A percentile compares a stretch with the other conserved stretches of the same genome.
phyloP scores from a whole-genome alignment of 1,140 invertebrate genomes.

The Eueides isabella region DNA sequence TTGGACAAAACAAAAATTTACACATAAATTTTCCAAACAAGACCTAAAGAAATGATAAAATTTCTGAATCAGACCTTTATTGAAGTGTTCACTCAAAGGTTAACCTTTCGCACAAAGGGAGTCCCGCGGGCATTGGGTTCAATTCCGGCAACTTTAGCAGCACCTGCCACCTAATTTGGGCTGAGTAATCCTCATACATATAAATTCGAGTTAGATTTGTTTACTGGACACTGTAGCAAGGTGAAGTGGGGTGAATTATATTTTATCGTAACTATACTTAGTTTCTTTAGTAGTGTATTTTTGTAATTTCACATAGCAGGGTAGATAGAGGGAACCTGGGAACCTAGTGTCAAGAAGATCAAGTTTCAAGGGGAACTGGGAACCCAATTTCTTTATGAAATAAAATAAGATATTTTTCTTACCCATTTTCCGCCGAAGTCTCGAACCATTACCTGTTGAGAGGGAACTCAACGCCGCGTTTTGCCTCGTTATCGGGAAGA shows the following conservation, averaged over 20 bases:
- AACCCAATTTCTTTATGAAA: too few relatives aligned
- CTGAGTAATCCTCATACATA: constrained; percentile 51
- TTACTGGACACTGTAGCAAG: constrained; percentile 4
- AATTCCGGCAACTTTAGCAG: constrained; percentile 39
- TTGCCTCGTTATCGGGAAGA: too few relatives aligned
- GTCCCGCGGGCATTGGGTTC: constrained; percentile 39
- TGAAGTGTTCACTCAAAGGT: constrained; percentile 23
- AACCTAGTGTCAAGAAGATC: too few relatives aligned
- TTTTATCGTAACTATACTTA: not conserved
- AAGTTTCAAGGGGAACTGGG: too few relatives aligned
- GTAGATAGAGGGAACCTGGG: too few relatives aligned
- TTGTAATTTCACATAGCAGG: too few relatives aligned
- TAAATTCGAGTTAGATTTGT: constrained; percentile 41
- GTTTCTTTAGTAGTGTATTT: too few relatives aligned
- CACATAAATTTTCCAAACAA: not conserved
- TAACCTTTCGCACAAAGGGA: constrained; percentile 36
- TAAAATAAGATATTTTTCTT: too few relatives aligned
- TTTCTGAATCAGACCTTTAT: constrained; percentile 27
- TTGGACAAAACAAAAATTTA: not conserved
- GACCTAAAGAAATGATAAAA: constrained; percentile 23
- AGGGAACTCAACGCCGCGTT: too few relatives aligned
- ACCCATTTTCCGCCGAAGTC: too few relatives aligned
- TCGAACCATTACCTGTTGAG: too few relatives aligned
- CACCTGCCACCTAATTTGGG: constrained; percentile 50
- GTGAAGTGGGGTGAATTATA: not conserved